Conservation (phyloP, 2,797 vertebrate species). For the Oreochromis grahami region DNA sequence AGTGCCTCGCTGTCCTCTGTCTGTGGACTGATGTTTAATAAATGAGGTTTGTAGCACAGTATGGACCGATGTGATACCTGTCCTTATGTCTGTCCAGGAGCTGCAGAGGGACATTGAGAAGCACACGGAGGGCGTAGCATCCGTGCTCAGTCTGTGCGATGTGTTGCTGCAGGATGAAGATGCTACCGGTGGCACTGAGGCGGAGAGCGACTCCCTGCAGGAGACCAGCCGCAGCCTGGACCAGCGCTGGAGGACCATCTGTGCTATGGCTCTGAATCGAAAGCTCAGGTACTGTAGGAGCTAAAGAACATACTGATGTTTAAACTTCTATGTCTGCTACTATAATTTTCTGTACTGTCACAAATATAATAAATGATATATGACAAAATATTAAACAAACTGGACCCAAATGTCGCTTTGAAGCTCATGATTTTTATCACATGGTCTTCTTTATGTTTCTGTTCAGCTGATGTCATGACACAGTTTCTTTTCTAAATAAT, state of each 20-base stretch:
- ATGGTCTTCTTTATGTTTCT: background rate
- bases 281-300: constrained; percentile 79
- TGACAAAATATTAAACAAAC: background rate
- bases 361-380: background rate
- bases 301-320: background rate
- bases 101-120: constrained; percentile 93
- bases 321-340: background rate
- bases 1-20: background rate
- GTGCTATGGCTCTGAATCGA: constrained; percentile 89
- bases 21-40: background rate
- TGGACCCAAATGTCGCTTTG: background rate
- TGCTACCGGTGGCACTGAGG: constrained; percentile 69
- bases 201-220: constrained; percentile 86
- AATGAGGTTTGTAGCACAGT: background rate
- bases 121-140: constrained; percentile 85
- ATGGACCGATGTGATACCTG: background rate
- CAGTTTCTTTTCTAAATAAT: background rate
- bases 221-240: constrained; percentile 90
- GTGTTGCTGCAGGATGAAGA: constrained; percentile 86
- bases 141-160: constrained; percentile 88
- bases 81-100: constrained; percentile 73
- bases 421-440: background rate
- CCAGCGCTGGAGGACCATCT: constrained; percentile 93
- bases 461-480: background rate
- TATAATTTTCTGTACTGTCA: background rate